Evolutionary conservation across 2,888 invertebrate species (phyloP).

Genomic region (Eupeodes luniger): DNA sequence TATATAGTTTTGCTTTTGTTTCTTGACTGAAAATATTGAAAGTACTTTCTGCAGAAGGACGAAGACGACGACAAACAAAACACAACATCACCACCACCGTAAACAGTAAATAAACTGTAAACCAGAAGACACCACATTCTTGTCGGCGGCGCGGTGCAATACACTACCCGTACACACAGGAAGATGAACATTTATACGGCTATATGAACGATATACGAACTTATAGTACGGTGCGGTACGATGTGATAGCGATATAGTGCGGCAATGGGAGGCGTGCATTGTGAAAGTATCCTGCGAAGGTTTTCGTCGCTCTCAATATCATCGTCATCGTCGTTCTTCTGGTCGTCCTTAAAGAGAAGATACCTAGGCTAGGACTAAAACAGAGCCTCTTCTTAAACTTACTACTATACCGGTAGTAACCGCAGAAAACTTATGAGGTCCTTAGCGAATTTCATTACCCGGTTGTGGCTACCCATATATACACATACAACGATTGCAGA

Average conservation of each 20-base stretch:
- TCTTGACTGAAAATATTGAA: conserved; percentile 40
- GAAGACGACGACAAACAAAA: conserved; percentile 5
- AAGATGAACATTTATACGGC: no score
- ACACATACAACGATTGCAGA: conserved; percentile 6
- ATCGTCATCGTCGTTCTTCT: no score
- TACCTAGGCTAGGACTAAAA: background rate
- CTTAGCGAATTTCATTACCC: conserved; percentile 75
- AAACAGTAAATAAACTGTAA: conserved; percentile 63
- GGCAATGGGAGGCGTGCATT: background rate
- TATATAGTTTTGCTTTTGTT: conserved; percentile 20
- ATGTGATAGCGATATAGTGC: background rate
- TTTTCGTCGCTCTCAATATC: background rate
- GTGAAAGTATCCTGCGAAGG: conserved; percentile 11
- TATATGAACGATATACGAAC: background rate
- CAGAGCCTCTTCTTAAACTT: conserved; percentile 52
- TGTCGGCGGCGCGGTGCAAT: background rate
- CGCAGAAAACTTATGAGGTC: conserved; percentile 70
- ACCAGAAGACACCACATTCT: conserved; percentile 44
- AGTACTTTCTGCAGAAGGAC: conserved; percentile 3
- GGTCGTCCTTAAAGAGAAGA: background rate
- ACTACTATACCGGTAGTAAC: conserved; percentile 32
- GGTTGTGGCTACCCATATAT: conserved; percentile 53
- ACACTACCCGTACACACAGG: no score
- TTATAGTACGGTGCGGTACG: background rate
- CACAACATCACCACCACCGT: conserved; percentile 28